A percentile compares a stretch with the other conserved stretches of the same genome.
phyloP scores from a whole-genome alignment of 2,113 vertebrate genomes.

The Gallinago media region DNA sequence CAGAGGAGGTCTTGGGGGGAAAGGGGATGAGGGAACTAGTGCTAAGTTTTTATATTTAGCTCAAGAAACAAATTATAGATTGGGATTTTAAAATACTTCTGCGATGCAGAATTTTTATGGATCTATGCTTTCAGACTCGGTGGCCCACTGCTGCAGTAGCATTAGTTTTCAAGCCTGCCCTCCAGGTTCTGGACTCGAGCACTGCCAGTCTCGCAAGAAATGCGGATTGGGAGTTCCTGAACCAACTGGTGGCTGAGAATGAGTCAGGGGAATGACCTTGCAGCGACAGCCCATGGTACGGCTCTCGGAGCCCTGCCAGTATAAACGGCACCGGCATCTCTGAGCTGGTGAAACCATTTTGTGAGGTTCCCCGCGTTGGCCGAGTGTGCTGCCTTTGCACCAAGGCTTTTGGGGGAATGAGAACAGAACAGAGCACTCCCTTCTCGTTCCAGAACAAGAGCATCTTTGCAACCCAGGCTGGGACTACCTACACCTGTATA shows the following conservation, averaged over 20 bases:
- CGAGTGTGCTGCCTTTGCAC: background rate
- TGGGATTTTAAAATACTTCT: background rate
- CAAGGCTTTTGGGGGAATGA: background rate
- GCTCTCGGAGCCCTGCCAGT: conserved; percentile 18
- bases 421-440: background rate
- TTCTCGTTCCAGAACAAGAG: background rate
- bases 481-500: accelerated
- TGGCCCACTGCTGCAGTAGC: background rate
- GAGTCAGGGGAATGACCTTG: conserved; percentile 67
- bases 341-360: conserved; percentile 46
- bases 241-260: background rate
- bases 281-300: conserved; percentile 11
- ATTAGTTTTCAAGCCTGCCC: background rate
- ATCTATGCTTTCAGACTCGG: background rate
- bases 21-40: background rate
- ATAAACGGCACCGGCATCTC: conserved; percentile 10
- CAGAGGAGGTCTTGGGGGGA: background rate
- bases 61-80: background rate
- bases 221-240: background rate
- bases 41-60: background rate
- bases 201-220: background rate
- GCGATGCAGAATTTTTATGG: background rate
- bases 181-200: background rate
- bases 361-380: background rate
- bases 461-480: background rate